phyloP scores from a whole-genome alignment of 2,888 invertebrate genomes.

The Erynnis tages region DNA sequence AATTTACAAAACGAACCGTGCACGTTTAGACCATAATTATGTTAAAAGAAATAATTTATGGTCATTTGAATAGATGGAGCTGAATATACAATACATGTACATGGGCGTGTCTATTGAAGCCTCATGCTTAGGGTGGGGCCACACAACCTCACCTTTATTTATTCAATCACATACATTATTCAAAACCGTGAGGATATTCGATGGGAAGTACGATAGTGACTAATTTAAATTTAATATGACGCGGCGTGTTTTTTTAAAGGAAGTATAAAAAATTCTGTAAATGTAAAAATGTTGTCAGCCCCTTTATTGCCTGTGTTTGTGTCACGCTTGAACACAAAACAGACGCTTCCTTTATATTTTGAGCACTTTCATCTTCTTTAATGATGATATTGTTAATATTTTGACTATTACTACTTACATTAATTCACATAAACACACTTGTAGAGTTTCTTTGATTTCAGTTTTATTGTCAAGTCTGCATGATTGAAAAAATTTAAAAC shows the following conservation, averaged over 20 bases:
- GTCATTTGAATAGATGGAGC: conserved; percentile 6
- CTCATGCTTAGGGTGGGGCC: conserved; percentile 54
- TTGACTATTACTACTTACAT: too few species aligned
- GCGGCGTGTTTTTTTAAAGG: conserved; percentile 48
- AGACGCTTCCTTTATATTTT: conserved; percentile 50
- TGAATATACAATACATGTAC: conserved; percentile 3
- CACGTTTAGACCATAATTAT: too few species aligned
- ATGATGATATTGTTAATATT: too few species aligned
- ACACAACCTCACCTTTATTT: conserved; percentile 68
- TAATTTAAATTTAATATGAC: conserved; percentile 70
- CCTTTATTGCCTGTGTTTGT: conserved; percentile 39
- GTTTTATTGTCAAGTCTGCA: too few species aligned
- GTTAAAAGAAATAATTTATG: conserved; percentile 7
- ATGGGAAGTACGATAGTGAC: conserved; percentile 48
- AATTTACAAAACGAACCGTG: too few species aligned
- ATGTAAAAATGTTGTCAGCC: conserved; percentile 39
- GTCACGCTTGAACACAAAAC: conserved; percentile 47
- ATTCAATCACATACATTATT: conserved; percentile 66
- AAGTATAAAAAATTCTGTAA: conserved; percentile 48
- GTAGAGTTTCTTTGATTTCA: too few species aligned
- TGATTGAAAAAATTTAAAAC: too few species aligned
- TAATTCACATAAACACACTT: too few species aligned
- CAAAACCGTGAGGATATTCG: conserved; percentile 63
- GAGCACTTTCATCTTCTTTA: conserved; percentile 26
- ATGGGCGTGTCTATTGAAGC: conserved; percentile 36